phyloP scores from a whole-genome alignment of 2,888 invertebrate species.

The Drosophila subsilvestris region DNA sequence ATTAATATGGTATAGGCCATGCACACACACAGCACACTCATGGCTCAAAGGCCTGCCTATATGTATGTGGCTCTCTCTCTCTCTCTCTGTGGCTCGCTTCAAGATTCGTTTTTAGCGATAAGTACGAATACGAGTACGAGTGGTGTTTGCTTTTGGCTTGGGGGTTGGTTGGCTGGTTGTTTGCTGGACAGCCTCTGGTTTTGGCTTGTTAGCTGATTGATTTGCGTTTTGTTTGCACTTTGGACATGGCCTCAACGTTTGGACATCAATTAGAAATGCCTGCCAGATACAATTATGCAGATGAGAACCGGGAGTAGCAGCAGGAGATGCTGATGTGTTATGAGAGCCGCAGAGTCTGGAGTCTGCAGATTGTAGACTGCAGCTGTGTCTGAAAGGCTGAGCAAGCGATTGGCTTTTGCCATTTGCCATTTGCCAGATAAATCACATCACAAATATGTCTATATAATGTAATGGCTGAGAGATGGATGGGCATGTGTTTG shows the following conservation, averaged over 20 bases:
- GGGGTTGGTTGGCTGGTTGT: conserved; percentile 49
- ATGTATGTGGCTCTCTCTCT: not conserved
- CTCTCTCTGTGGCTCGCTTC: conserved; percentile 15
- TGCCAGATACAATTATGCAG: conserved; percentile 75
- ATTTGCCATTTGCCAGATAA: conserved; percentile 37
- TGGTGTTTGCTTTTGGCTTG: conserved; percentile 73
- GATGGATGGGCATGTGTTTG: conserved; percentile 29
- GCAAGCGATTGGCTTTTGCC: conserved; percentile 37
- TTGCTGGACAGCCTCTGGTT: conserved; percentile 29
- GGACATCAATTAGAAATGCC: conserved; percentile 78
- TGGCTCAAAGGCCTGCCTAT: conserved; percentile 6
- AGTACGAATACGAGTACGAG: not conserved
- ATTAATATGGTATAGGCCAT: conserved; percentile 70
- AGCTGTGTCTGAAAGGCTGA: conserved; percentile 5
- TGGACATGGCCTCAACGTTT: conserved; percentile 66
- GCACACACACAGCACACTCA: conserved; percentile 23
- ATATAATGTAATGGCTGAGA: conserved; percentile 37
- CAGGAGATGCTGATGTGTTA: not conserved
- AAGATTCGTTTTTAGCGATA: conserved; percentile 70
- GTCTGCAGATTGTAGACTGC: too few relatives aligned
- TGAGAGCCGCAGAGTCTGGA: not conserved
- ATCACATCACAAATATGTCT: conserved; percentile 27
- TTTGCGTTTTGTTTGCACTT: conserved; percentile 76
- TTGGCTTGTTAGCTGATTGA: conserved; percentile 74
- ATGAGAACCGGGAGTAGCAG: conserved; percentile 42